Conservation (phyloP, 2,888 invertebrate genomes). For the Bugulina stolonifera region DNA sequence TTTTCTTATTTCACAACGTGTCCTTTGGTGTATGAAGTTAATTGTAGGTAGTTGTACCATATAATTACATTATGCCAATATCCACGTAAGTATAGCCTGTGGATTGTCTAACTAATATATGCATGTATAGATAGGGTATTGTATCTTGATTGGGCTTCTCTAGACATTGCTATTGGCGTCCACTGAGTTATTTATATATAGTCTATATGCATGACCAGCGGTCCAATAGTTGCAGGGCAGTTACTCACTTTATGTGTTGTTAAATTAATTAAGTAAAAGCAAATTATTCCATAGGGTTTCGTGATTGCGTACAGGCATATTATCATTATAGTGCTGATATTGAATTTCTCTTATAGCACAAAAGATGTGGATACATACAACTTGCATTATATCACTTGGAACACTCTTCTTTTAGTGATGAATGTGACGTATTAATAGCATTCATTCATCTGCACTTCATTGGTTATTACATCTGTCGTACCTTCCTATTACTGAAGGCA, state of each 20-base stretch:
- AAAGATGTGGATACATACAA: neutral
- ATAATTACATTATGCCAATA: no score
- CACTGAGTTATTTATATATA: no score
- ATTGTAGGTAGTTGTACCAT: no score
- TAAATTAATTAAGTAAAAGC: neutral
- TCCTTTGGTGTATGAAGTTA: no score
- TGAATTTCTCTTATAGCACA: neutral
- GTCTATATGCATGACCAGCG: no score
- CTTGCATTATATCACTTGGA: neutral
- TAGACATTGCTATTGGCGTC: no score
- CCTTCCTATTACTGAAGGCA: no score
- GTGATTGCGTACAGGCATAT: neutral
- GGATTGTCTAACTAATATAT: no score
- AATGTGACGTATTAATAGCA: neutral
- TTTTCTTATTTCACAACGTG: no score
- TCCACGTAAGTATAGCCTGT: no score
- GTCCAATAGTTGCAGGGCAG: neutral
- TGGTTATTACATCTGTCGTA: neutral
- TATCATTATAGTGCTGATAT: neutral
- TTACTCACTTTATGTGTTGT: neutral
- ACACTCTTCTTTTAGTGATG: neutral
- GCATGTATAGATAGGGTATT: no score
- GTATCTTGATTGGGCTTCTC: no score
- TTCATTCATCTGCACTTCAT: neutral
- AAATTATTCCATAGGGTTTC: neutral